Conservation (phyloP, 2,888 invertebrate species). For the Lysandra coridon region DNA sequence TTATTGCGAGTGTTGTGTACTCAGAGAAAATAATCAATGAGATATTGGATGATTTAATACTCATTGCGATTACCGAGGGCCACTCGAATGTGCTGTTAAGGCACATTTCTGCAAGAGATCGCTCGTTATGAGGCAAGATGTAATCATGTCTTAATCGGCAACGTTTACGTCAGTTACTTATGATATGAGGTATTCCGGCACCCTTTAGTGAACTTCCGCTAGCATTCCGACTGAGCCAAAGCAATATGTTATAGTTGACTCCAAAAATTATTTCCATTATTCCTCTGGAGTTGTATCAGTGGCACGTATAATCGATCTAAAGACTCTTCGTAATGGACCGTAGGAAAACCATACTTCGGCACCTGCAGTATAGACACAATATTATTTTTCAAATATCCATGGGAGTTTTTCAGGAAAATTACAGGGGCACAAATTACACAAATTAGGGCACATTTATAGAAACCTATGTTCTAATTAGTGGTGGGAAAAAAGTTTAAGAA, state of each 20-base stretch:
- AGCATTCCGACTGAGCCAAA: not conserved
- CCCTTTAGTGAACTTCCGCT: not conserved
- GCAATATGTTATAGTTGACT: not conserved
- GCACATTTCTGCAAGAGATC: constrained; percentile 24
- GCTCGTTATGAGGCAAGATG: constrained; percentile 17
- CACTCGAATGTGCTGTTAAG: constrained; percentile 19
- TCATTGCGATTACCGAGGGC: constrained; percentile 17
- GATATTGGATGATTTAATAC: constrained; percentile 35
- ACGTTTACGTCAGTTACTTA: not conserved
- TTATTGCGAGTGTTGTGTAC: constrained; percentile 46
- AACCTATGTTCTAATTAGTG: too few relatives aligned
- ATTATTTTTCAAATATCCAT: too few relatives aligned
- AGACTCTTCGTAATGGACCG: too few relatives aligned
- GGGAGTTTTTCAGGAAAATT: too few relatives aligned
- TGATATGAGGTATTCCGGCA: not conserved
- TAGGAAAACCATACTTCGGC: too few relatives aligned
- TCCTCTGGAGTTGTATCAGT: not conserved
- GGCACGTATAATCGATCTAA: not conserved
- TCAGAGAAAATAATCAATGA: constrained; percentile 41
- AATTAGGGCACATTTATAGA: too few relatives aligned
- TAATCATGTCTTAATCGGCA: constrained; percentile 9
- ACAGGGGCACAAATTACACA: too few relatives aligned
- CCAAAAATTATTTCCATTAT: not conserved
- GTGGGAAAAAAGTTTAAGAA: too few relatives aligned
- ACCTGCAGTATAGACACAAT: too few relatives aligned